Percentiles rank a stretch among this genome's conserved stretches.
Evolutionary conservation across 2,888 invertebrate species (phyloP).

Genomic region (Poecilobothrus nobilitatus): DNA sequence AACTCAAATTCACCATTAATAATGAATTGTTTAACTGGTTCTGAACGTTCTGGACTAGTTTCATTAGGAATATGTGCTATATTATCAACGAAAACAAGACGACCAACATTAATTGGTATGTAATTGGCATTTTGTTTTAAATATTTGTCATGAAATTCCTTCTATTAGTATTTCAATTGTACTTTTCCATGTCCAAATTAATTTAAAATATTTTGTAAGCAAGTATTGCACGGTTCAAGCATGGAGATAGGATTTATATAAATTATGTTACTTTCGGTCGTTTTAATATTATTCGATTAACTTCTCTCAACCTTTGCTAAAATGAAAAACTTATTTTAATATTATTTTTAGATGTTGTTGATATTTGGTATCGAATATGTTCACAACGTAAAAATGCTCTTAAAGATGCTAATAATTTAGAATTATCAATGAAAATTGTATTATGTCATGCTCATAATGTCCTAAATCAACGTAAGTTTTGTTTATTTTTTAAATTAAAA

Average conservation of each 20-base stretch:
- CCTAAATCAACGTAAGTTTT: slow-evolving; percentile 39
- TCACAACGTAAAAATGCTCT: slow-evolving; percentile 41
- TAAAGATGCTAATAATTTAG: slow-evolving; percentile 36
- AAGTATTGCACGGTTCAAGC: too few species aligned
- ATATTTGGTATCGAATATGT: slow-evolving; percentile 44
- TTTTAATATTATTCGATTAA: too few species aligned
- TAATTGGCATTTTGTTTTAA: too few species aligned
- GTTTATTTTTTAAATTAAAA: too few species aligned
- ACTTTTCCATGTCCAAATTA: too few species aligned
- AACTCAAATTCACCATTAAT: slow-evolving; percentile 36
- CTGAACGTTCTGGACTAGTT: slow-evolving; percentile 41
- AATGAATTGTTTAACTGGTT: slow-evolving; percentile 41
- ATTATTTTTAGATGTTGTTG: slow-evolving; percentile 36
- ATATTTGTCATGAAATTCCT: neutral
- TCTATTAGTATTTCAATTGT: slow-evolving; percentile 7
- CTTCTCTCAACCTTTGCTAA: too few species aligned
- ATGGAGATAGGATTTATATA: too few species aligned
- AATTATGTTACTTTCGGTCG: too few species aligned
- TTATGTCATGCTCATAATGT: slow-evolving; percentile 41
- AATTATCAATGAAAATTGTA: slow-evolving; percentile 42
- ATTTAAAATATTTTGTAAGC: too few species aligned
- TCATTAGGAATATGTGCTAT: slow-evolving; percentile 39
- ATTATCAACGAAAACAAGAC: slow-evolving; percentile 37
- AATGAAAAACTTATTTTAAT: too few species aligned
- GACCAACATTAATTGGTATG: slow-evolving; percentile 40